Percentiles rank a stretch among this genome's conserved stretches.
Conservation (phyloP, 2,797 vertebrate species). For the Geotrypetes seraphini region DNA sequence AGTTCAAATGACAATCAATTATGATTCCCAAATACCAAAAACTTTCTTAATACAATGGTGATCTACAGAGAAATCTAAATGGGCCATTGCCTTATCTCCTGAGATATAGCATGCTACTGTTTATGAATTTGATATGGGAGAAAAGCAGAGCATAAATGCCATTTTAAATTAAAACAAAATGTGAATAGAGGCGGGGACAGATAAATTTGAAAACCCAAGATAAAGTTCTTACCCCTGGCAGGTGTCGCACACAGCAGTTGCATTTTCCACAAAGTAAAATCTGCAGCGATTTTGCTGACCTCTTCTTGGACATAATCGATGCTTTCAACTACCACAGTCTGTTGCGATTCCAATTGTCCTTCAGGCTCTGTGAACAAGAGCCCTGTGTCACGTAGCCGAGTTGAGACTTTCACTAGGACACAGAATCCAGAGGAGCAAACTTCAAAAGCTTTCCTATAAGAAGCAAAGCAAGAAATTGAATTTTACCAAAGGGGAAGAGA, state of each 20-base stretch:
- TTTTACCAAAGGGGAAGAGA: too few species aligned
- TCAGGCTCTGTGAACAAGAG: conserved; percentile 55
- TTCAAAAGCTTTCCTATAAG: conserved; percentile 70
- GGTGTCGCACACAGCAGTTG: conserved; percentile 53
- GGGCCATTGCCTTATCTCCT: too few species aligned
- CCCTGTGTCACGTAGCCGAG: conserved; percentile 62
- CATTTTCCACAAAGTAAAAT: conserved; percentile 78
- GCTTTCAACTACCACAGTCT: conserved; percentile 58
- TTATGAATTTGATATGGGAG: too few species aligned
- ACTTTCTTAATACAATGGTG: too few species aligned
- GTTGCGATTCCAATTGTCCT: conserved; percentile 24
- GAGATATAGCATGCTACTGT: too few species aligned
- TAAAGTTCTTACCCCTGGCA: conserved; percentile 33
- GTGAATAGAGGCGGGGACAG: too few species aligned
- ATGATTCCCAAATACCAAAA: too few species aligned
- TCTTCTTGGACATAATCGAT: conserved; percentile 65
- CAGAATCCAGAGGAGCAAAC: conserved; percentile 63
- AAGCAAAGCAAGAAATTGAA: conserved; percentile 21
- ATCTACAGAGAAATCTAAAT: too few species aligned
- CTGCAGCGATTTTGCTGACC: conserved; percentile 51
- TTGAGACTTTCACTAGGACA: conserved; percentile 56
- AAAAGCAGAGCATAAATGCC: too few species aligned
- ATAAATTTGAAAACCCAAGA: too few species aligned
- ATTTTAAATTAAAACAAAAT: too few species aligned
- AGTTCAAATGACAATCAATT: too few species aligned